These are phyloP conservation scores for Pelagia noctiluca DNA, from an alignment of 30 jellyfish, hydroid and myxozoan genomes.

Conservation along the genomic window DNA sequence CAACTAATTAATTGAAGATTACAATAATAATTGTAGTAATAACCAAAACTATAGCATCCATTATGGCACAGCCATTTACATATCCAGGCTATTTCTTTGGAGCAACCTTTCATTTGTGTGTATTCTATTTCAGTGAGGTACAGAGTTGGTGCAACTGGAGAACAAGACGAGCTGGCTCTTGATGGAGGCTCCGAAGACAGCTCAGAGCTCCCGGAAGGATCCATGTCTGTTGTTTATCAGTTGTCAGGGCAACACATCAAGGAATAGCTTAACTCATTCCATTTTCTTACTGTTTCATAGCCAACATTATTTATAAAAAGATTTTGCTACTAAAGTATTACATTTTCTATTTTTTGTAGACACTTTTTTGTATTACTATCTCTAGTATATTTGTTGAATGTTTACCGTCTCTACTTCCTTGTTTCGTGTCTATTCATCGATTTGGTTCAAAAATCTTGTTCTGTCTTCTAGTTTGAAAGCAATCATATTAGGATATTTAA, in stretches of 20 bases:
- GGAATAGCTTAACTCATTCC: constrained; percentile 20
- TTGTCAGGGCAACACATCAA: constrained; percentile 71
- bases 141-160: constrained; percentile 64
- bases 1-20: background rate
- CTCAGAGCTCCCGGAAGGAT: constrained; percentile 21
- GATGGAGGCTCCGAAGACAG: constrained; percentile 68
- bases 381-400: no score
- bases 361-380: no score
- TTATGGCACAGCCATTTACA: background rate
- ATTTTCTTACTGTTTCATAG: background rate
- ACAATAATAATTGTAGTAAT: background rate
- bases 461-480: no score
- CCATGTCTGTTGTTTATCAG: constrained; percentile 65
- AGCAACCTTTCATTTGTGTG: background rate
- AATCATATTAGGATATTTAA: no score
- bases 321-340: no score
- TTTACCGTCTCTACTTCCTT: no score
- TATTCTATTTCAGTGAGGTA: constrained; percentile 40
- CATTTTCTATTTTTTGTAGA: no score
- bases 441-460: no score
- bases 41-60: background rate
- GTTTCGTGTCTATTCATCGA: no score
- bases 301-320: no score
- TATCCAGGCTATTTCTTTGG: background rate
- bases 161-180: constrained; percentile 46